Conservation (phyloP, 2,797 vertebrate species). For the Micropoecilia bifurca region DNA sequence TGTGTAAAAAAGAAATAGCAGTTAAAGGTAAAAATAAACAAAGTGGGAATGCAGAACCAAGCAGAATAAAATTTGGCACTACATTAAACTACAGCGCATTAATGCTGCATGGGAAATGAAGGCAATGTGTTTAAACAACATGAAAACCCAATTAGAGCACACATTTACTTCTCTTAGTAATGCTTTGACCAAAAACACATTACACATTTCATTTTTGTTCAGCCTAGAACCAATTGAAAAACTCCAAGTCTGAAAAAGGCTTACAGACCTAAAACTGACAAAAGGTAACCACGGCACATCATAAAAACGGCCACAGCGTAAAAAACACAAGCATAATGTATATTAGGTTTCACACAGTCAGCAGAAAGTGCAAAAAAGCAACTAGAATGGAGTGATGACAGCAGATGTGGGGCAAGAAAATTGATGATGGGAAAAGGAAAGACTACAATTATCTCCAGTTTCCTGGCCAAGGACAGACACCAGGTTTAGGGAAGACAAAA, state of each 20-base stretch:
- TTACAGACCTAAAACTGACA: constrained; percentile 7
- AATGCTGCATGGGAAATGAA: not conserved
- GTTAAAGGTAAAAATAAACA: constrained; percentile 16
- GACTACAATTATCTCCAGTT: constrained; percentile 38
- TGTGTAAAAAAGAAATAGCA: constrained; percentile 12
- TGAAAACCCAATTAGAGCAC: not conserved
- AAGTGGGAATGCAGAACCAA: constrained; percentile 9
- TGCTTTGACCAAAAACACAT: not conserved
- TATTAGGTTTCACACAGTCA: constrained; percentile 73
- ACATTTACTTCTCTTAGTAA: not conserved
- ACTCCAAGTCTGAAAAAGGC: constrained; percentile 8
- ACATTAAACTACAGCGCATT: not conserved
- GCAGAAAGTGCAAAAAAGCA: constrained; percentile 69
- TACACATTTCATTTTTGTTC: not conserved
- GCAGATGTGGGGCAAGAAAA: constrained; percentile 45
- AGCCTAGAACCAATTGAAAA: constrained; percentile 2
- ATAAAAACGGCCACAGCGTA: constrained; percentile 13
- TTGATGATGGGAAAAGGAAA: constrained; percentile 53
- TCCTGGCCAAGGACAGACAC: constrained; percentile 26
- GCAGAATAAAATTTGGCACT: not conserved
- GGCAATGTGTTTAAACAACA: constrained; percentile 2
- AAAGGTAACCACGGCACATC: constrained; percentile 16
- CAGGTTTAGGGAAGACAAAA: constrained; percentile 2
- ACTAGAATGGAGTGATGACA: constrained; percentile 46
- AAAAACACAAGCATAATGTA: constrained; percentile 42